A percentile compares a stretch with the other conserved stretches of the same genome.
Conservation (phyloP, 2,797 vertebrate species). For the Clamator glandarius region DNA sequence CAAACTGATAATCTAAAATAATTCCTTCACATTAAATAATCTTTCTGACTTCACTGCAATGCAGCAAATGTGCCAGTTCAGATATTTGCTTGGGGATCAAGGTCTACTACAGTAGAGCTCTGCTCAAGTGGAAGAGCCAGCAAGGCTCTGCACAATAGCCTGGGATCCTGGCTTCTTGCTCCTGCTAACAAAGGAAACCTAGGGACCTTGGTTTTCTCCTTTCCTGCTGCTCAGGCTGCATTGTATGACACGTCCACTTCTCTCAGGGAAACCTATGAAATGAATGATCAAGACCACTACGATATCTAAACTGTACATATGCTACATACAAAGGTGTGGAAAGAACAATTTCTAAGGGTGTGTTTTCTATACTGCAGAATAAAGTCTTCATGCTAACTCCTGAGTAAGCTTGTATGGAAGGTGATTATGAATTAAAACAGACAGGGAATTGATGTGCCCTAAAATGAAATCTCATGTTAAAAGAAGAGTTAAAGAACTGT, state of each 20-base stretch:
- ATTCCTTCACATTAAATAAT: neutral
- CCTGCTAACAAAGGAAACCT: neutral
- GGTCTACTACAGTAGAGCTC: neutral
- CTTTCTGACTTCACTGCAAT: neutral
- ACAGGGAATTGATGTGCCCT: neutral
- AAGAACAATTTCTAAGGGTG: neutral
- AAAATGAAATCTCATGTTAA: neutral
- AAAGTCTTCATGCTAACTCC: neutral
- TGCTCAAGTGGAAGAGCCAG: neutral
- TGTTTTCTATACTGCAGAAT: neutral
- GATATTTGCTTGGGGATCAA: neutral
- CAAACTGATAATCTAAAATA: neutral
- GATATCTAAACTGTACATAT: neutral
- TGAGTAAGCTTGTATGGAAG: neutral
- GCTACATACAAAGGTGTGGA: neutral
- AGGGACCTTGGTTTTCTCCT: neutral
- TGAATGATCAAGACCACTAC: fast-evolving
- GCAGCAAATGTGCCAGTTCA: neutral
- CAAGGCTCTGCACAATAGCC: fast-evolving
- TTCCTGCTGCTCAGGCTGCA: neutral
- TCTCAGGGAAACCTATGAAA: neutral
- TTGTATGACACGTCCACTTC: neutral
- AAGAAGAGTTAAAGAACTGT: neutral
- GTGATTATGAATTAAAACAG: neutral
- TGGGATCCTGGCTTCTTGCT: neutral